Evolutionary conservation across 53 echinoderm and acorn worm species (phyloP).

Genomic region (Temnopleurus reevesii): DNA sequence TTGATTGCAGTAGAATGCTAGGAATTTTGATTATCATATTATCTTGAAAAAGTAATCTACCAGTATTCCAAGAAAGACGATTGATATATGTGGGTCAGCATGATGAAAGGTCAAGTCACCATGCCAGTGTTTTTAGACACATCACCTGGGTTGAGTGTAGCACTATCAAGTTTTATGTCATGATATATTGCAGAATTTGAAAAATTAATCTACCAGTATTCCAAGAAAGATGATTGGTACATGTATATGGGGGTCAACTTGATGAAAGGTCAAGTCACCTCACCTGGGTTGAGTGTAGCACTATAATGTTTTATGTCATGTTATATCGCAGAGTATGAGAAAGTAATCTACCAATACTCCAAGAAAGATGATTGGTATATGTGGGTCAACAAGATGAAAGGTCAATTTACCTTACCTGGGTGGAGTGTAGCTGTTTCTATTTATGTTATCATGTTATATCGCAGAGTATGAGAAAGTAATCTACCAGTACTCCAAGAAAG

Average conservation of each 20-base stretch:
- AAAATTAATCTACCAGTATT: conserved; percentile 70
- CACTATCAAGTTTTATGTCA: too few species aligned
- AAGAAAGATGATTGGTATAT: conserved; percentile 99
- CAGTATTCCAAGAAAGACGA: conserved; percentile 80
- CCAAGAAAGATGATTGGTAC: conserved; percentile 98
- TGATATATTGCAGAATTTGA: conserved; percentile 76
- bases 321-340: conserved; percentile 79
- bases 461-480: too few species aligned
- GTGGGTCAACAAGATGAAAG: conserved; percentile 99
- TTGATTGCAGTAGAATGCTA: too few species aligned
- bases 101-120: too few species aligned
- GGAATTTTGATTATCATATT: too few species aligned
- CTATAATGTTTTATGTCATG: too few species aligned
- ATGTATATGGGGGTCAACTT: conserved; percentile 99
- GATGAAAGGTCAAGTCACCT: conserved; percentile 95
- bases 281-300: too few species aligned
- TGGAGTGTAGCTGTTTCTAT: too few species aligned
- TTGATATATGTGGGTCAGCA: conserved; percentile 98
- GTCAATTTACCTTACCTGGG: conserved; percentile 83
- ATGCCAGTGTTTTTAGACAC: too few species aligned
- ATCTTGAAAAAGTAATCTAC: conserved; percentile 80
- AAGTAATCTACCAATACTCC: conserved; percentile 71
- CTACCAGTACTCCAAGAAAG: conserved; percentile 73
- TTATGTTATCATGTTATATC: too few species aligned
- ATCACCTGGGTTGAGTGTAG: too few species aligned